These are phyloP conservation scores for Oryzaephilus surinamensis DNA, from an alignment of 1,140 invertebrate species.

Conservation along the genomic window DNA sequence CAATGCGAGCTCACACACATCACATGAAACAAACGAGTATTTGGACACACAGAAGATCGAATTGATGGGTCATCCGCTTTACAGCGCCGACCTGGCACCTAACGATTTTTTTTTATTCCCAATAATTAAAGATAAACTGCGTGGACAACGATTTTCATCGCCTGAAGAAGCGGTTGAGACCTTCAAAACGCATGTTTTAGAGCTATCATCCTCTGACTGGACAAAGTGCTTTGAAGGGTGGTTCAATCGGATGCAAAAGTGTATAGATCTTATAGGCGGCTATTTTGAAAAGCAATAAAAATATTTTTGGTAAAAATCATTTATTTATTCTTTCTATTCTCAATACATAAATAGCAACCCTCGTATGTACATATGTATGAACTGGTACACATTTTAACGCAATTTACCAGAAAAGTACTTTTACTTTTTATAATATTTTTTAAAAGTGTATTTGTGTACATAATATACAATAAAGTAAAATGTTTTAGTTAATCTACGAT, in stretches of 20 bases:
- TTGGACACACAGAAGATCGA: too few species aligned
- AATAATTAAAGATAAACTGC: conserved; percentile 24
- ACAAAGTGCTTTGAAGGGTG: conserved; percentile 26
- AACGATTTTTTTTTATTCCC: conserved; percentile 32
- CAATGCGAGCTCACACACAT: too few species aligned
- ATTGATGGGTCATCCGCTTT: too few species aligned
- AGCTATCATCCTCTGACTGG: conserved; percentile 26
- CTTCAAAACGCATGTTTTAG: conserved; percentile 30
- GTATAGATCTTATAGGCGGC: conserved; percentile 15
- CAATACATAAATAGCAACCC: conserved; percentile 10
- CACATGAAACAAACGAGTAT: too few species aligned
- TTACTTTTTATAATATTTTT: too few species aligned
- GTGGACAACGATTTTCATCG: conserved; percentile 21
- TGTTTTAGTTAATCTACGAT: too few species aligned
- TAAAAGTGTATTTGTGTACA: too few species aligned
- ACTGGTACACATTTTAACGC: too few species aligned
- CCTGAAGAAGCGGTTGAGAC: conserved; percentile 23
- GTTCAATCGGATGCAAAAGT: conserved; percentile 21
- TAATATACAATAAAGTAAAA: too few species aligned
- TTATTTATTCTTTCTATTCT: conserved; percentile 12
- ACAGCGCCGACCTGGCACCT: too few species aligned
- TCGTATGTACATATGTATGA: too few species aligned
- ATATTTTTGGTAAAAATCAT: conserved; percentile 9
- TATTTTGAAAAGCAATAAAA: conserved; percentile 24
- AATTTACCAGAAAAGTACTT: too few species aligned